Evolutionary conservation across 2,113 vertebrate genomes (phyloP).

Genomic region (Otolemur garnettii): DNA sequence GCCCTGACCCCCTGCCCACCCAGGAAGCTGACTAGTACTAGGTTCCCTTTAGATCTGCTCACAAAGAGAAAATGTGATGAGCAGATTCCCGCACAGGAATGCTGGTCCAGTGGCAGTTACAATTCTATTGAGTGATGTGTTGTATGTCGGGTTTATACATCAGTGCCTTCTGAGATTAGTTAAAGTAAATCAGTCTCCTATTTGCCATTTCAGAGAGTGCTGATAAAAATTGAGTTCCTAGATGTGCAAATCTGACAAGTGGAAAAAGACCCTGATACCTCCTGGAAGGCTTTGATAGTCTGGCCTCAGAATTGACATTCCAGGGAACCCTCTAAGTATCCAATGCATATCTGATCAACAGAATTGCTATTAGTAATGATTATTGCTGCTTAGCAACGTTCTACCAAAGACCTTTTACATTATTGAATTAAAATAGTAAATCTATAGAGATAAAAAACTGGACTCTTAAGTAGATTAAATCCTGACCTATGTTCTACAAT

Average conservation of each 20-base stretch:
- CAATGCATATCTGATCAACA: not conserved
- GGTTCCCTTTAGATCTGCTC: not conserved
- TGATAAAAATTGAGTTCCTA: not conserved
- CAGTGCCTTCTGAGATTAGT: not conserved
- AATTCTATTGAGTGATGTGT: not conserved
- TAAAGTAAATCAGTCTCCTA: constrained; percentile 24
- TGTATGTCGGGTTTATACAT: not conserved
- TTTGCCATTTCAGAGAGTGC: not conserved
- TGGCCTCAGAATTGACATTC: not conserved
- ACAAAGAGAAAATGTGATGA: not conserved
- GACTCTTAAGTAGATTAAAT: not conserved
- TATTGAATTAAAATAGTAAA: not conserved
- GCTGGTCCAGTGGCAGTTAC: not conserved
- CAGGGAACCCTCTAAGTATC: not conserved
- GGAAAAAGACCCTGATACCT: not conserved
- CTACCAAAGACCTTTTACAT: not conserved
- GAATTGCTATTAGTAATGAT: not conserved
- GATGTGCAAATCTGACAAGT: not conserved
- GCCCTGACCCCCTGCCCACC: not conserved
- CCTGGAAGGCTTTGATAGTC: not conserved
- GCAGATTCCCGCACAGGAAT: not conserved
- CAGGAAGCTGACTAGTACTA: not conserved
- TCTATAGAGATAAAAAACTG: not conserved
- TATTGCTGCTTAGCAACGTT: not conserved
- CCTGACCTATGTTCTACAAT: not conserved